These are phyloP conservation scores for Tipula confusa DNA, from an alignment of 2,888 invertebrate species.

Conservation along the genomic window DNA sequence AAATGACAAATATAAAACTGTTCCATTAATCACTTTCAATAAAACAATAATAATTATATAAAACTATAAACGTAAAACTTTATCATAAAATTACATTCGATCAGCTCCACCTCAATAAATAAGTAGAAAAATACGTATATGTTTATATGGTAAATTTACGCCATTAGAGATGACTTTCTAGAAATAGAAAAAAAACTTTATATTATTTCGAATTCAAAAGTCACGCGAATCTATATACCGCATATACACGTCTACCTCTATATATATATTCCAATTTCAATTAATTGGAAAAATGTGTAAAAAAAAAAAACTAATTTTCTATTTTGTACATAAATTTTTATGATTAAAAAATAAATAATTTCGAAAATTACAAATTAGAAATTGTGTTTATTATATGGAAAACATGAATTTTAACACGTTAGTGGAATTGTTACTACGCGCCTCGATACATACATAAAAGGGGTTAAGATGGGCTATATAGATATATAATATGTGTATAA, in stretches of 20 bases:
- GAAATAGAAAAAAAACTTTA: not conserved
- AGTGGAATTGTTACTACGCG: conserved; percentile 7
- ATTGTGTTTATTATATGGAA: not conserved
- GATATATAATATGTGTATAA: not conserved
- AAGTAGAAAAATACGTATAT: not conserved
- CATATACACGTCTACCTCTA: not conserved
- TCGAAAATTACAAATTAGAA: conserved; percentile 12
- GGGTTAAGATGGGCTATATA: conserved; percentile 25
- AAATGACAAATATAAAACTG: not conserved
- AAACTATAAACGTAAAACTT: not conserved
- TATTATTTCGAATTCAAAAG: not conserved
- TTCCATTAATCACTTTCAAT: not conserved
- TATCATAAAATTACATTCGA: conserved; percentile 3
- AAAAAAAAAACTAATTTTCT: not conserved
- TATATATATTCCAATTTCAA: not conserved
- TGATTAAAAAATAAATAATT: conserved; percentile 14
- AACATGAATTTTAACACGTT: conserved; percentile 20
- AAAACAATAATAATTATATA: not conserved
- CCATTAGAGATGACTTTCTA: conserved; percentile 20
- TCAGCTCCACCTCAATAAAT: conserved; percentile 12
- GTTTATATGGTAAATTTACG: not conserved
- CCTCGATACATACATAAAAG: not conserved
- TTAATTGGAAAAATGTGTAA: conserved; percentile 25
- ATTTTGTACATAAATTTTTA: not conserved
- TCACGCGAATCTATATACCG: not conserved